These are phyloP conservation scores for Bellardia bayeri DNA, from an alignment of 2,888 invertebrate species.

Conservation along the genomic window DNA sequence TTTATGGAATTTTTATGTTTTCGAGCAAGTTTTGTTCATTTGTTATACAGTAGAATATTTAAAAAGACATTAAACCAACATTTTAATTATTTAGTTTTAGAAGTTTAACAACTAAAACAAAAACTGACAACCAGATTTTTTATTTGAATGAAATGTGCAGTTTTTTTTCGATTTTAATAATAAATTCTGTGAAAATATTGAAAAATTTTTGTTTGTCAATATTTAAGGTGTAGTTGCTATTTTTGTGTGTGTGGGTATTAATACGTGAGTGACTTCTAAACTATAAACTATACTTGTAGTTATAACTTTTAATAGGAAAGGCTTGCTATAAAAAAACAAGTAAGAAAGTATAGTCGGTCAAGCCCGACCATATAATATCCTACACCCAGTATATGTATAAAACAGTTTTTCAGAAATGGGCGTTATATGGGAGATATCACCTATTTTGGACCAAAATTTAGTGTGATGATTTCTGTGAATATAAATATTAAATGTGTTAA, in stretches of 20 bases:
- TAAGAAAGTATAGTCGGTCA: too few relatives aligned
- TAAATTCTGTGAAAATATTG: neutral
- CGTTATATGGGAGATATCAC: too few relatives aligned
- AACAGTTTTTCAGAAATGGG: too few relatives aligned
- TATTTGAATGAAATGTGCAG: too few relatives aligned
- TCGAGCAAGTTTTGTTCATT: neutral
- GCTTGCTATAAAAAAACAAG: neutral
- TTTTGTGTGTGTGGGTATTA: neutral
- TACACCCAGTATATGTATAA: too few relatives aligned
- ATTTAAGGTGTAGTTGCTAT: neutral
- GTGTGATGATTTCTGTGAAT: too few relatives aligned
- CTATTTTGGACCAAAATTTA: too few relatives aligned
- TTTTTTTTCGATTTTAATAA: too few relatives aligned
- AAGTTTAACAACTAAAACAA: too few relatives aligned
- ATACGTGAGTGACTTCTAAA: slow-evolving; percentile 24
- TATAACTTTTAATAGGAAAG: slow-evolving; percentile 44
- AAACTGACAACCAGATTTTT: too few relatives aligned
- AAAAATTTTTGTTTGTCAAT: neutral
- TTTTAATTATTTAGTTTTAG: neutral
- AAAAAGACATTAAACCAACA: neutral
- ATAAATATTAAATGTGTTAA: too few relatives aligned
- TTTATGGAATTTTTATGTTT: slow-evolving; percentile 23
- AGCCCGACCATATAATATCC: too few relatives aligned
- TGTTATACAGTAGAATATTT: neutral
- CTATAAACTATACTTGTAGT: slow-evolving; percentile 15